These are phyloP conservation scores for Drosophila mercatorum DNA, from an alignment of 2,888 invertebrate species.

Conservation along the genomic window DNA sequence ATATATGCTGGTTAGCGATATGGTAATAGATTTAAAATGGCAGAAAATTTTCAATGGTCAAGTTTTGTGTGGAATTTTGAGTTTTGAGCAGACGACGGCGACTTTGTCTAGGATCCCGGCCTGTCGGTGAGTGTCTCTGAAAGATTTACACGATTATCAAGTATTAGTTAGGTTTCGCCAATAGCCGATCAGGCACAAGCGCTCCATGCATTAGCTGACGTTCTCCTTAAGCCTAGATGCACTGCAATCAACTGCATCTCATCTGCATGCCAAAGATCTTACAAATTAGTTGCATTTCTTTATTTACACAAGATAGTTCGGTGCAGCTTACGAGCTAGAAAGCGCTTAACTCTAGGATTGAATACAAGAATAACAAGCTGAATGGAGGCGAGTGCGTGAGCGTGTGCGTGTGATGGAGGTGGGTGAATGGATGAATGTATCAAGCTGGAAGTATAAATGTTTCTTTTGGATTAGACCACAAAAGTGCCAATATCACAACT, in stretches of 20 bases:
- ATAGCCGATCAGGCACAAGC: constrained; percentile 9
- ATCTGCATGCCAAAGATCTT: not conserved
- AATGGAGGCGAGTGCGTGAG: constrained; percentile 14
- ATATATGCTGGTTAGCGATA: constrained; percentile 51
- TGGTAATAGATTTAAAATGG: constrained; percentile 67
- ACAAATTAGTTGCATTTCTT: constrained; percentile 33
- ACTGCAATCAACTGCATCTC: constrained; percentile 8
- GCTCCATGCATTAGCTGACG: constrained; percentile 53
- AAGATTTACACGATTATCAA: constrained; percentile 56
- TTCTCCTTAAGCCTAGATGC: constrained; percentile 11
- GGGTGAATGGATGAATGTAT: constrained; percentile 9
- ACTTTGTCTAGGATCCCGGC: constrained; percentile 59
- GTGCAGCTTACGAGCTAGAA: constrained; percentile 42
- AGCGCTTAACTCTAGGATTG: constrained; percentile 30
- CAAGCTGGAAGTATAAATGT: constrained; percentile 16
- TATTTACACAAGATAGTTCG: constrained; percentile 55
- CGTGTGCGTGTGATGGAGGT: no score
- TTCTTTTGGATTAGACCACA: not conserved
- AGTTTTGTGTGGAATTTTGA: constrained; percentile 73
- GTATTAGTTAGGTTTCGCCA: constrained; percentile 22
- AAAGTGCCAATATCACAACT: constrained; percentile 6
- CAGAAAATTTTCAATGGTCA: constrained; percentile 63
- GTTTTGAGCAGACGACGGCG: constrained; percentile 68
- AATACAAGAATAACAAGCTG: constrained; percentile 4
- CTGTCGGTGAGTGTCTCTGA: constrained; percentile 62